phyloP scores from a whole-genome alignment of 2,797 vertebrate species.

The Macrochelys suwanniensis region DNA sequence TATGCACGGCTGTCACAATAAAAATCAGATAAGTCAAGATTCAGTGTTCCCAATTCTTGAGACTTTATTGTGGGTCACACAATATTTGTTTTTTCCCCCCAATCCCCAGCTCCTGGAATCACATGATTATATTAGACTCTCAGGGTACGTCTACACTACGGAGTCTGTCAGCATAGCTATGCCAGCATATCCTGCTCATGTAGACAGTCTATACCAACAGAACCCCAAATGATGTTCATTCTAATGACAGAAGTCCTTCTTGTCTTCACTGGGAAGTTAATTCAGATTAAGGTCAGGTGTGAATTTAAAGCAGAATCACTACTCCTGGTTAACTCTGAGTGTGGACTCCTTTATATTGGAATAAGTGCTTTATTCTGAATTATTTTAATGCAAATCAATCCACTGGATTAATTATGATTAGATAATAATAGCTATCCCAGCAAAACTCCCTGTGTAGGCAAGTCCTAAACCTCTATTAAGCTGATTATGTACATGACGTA shows the following conservation, averaged over 20 bases:
- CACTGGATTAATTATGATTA: background rate
- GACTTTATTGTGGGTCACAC: background rate
- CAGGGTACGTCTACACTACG: background rate
- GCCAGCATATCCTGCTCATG: background rate
- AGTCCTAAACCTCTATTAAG: background rate
- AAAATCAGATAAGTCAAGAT: background rate
- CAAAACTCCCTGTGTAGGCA: background rate
- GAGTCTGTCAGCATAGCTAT: background rate
- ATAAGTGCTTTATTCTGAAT: background rate
- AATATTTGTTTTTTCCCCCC: background rate
- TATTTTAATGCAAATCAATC: background rate
- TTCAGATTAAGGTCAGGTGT: background rate
- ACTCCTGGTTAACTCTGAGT: background rate
- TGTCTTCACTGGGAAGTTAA: background rate
- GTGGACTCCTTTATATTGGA: background rate
- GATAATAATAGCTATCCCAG: background rate
- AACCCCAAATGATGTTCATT: background rate
- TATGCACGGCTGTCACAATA: background rate
- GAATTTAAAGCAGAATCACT: background rate
- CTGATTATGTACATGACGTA: background rate
- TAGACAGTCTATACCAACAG: background rate
- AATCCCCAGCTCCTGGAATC: background rate
- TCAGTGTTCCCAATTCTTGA: background rate
- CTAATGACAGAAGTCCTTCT: background rate
- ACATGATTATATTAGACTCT: background rate